A percentile compares a stretch with the other conserved stretches of the same genome.
Conservation (phyloP, 2,113 vertebrate genomes). For the Sardina pilchardus region DNA sequence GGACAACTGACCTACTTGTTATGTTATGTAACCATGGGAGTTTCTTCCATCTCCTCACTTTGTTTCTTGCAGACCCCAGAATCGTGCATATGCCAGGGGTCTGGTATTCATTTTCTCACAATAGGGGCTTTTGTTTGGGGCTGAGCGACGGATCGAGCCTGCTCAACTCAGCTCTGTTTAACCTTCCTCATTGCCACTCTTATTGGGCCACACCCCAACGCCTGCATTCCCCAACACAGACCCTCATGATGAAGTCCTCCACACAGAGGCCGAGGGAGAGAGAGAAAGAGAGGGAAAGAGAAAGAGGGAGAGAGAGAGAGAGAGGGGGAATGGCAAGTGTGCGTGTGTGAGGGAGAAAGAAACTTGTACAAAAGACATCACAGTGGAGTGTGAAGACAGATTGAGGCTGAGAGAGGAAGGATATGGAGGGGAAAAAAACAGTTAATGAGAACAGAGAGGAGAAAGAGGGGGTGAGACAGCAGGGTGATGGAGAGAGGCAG, state of each 20-base stretch:
- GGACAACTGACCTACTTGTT: constrained; percentile 24
- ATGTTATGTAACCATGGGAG: constrained; percentile 30
- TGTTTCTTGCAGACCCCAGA: constrained; percentile 30
- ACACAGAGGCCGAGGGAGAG: not conserved
- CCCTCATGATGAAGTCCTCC: not conserved
- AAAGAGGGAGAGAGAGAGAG: not conserved
- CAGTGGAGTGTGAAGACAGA: not conserved
- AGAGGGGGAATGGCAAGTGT: not conserved
- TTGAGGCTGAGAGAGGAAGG: not conserved
- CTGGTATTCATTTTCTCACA: constrained; percentile 49
- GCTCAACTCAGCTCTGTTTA: not conserved
- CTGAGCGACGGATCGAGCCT: constrained; percentile 24
- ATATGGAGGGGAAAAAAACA: not conserved
- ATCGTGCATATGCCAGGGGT: constrained; percentile 40
- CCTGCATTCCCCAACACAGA: constrained; percentile 18
- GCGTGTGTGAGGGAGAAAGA: not conserved
- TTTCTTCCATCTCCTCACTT: constrained; percentile 5
- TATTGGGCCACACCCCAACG: not conserved
- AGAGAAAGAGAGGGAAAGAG: not conserved
- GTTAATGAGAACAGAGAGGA: not conserved
- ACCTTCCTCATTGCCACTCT: not conserved
- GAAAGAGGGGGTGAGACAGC: constrained; percentile 18
- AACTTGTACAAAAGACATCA: not conserved
- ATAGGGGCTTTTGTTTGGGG: constrained; percentile 43
- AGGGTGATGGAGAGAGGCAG: not conserved